phyloP scores from a whole-genome alignment of 2,888 invertebrate species.

The Eudasyphora cyanicolor region DNA sequence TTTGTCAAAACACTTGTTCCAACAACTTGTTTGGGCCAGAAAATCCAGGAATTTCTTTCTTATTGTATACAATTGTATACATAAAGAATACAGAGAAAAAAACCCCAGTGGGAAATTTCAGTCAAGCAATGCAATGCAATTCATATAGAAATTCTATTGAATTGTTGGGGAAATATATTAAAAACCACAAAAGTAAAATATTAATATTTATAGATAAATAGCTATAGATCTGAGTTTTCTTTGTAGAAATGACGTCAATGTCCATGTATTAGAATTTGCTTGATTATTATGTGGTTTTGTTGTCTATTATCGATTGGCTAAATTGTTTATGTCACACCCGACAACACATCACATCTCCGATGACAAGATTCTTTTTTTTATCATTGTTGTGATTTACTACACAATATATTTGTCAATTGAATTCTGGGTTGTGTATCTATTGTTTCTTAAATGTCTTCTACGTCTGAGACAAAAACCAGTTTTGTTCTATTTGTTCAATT shows the following conservation, averaged over 20 bases:
- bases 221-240: neutral
- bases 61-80: neutral
- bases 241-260: neutral
- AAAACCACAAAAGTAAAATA: neutral
- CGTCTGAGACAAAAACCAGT: neutral
- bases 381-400: constrained; percentile 4
- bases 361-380: neutral
- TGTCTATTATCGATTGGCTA: neutral
- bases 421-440: neutral
- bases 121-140: neutral
- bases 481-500: neutral
- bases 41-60: neutral
- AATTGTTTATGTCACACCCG: neutral
- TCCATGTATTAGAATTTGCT: neutral
- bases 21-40: neutral
- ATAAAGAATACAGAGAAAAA: neutral
- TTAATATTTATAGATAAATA: neutral
- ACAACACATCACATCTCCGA: neutral
- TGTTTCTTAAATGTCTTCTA: neutral
- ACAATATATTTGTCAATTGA: constrained; percentile 6
- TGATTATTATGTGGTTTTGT: neutral
- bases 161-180: neutral
- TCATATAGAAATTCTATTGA: neutral
- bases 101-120: neutral
- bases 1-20: neutral